Evolutionary conservation across 2,888 invertebrate genomes (phyloP), one percentile per base, ranked within the genome.

Genomic region (Actias luna): DNA sequence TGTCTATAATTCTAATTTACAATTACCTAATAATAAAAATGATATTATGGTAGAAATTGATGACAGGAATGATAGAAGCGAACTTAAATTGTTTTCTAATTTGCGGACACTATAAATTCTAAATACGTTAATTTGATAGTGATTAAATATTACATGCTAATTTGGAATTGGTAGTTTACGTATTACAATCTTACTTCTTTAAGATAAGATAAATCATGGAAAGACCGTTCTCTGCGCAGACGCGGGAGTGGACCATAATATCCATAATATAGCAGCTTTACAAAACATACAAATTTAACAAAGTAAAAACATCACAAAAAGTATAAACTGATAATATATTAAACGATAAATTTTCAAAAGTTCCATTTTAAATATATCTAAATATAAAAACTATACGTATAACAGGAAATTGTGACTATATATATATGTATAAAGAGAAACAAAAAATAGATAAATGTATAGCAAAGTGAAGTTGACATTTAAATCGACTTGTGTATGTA

Each of bases 121-220:
- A 42, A 57, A 36, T 61, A 58, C 46, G 22, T 42, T 58, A 57
- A 39, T 31, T 62, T 31, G 31, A n/a, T 33, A 58, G 14, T 62
- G 46, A 50, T 50, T 22, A 50, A 25, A 39, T 27, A 52, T n/a
- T 52, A 62, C 87, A 89, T 89, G 88, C 84, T 79, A 84, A 82
- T 80, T 76, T 69, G 66, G 65, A 74, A 73, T 73, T 65, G 25
- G 12, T 50, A 50, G 67, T 69, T 64, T 46, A 72, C 67, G 63
- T 85, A 95, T 95, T 95, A 96, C 96, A 67, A 63, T 85, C 95
- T 95, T 95, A 96, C 96, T 94, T 97, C 96, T 93, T 96, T 96
- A 67, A 96, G 92, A 72, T 93, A 93, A 80, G 96, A 95, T 80
- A 96, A 94, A 83, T 97, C 96, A 88, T 96, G 96, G 91, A 95